Evolutionary conservation across 2,797 vertebrate genomes (phyloP).

Genomic region (Urophycis tenuis): DNA sequence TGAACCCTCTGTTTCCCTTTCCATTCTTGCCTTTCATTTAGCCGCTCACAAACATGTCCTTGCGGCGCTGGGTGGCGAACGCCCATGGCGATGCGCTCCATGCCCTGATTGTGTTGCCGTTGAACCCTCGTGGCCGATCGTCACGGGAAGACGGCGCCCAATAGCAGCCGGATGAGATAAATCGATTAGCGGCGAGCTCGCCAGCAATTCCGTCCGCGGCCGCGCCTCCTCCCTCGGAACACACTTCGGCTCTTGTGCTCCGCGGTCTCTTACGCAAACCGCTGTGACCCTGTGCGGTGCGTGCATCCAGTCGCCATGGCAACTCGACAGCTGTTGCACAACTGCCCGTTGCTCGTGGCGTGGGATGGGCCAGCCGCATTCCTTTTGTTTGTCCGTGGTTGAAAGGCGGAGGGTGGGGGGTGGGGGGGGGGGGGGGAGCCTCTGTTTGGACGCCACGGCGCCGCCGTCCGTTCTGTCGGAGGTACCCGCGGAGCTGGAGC

Average conservation of each 20-base stretch:
- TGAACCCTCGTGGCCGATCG: neutral
- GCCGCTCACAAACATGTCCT: neutral
- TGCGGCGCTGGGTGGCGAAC: neutral
- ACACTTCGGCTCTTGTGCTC: neutral
- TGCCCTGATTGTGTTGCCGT: too few species aligned
- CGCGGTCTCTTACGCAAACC: neutral
- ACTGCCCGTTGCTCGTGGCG: neutral
- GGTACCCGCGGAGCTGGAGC: too few species aligned
- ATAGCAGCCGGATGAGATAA: neutral
- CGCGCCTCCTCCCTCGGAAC: too few species aligned
- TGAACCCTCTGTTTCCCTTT: neutral
- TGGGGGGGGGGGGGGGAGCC: too few species aligned
- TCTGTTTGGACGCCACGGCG: too few species aligned
- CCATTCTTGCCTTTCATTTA: neutral
- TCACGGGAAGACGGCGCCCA: neutral
- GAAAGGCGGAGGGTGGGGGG: neutral
- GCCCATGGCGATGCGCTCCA: too few species aligned
- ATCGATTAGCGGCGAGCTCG: too few species aligned
- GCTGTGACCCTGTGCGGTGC: slow-evolving; percentile 5
- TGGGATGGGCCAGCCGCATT: too few species aligned
- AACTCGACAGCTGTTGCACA: slow-evolving; percentile 8
- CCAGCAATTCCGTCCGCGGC: too few species aligned
- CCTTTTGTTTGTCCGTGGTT: neutral
- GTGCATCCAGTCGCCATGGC: slow-evolving; percentile 51
- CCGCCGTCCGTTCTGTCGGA: too few species aligned